Evolutionary conservation across 2,888 invertebrate genomes (phyloP), one percentile per base, ranked within the genome.

Genomic region (Brachypalpus laphriformis): DNA sequence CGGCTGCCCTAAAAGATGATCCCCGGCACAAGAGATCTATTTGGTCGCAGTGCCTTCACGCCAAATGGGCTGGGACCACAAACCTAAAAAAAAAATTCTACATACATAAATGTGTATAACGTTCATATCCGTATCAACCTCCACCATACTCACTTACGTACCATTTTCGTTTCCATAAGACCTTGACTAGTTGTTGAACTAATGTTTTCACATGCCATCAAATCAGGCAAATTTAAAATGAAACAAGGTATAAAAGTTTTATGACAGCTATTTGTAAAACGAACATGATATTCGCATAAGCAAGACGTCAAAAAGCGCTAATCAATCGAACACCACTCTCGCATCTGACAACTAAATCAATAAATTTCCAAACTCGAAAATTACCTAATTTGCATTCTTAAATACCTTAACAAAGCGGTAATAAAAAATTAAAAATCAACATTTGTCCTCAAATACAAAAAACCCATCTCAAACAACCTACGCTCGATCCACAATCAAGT

Each of bases 341-440:
- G 20, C 61, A 63, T 74, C 14, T 78, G 83, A 83, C 83, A 83
- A 78, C 63, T 51, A 63, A 63, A 74, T 57, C 83, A 42, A 80
- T 83, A 78, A 83, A 83, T 78, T 68, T 37, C 31, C 65, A 25
- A 65, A 34, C 59, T 22, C 51, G 78, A 49, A 45, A 42, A 72
- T 28, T 47, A 22, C 18, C 70, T 81, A 25, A 81, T 85, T 85
- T 71, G 81, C 85, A 85, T 85, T 76, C 51, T 76, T 76, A 81
- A 80, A 85, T 75, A 71, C 83, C 34, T 25, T 9, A 63, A 65
- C 51, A 34, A 76, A 37, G 56, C 49, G 63, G 34, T 28, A 63
- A 70, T 78, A 78, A 78, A 78, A 25, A 85, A 59, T 80, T 63
- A 74, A 78, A 83, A 72, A 61, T 78, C 45, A 85, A 85, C 80